Base-by-base conservation (phyloP, 2,888 invertebrate genomes). In the Myathropa florea region DNA sequence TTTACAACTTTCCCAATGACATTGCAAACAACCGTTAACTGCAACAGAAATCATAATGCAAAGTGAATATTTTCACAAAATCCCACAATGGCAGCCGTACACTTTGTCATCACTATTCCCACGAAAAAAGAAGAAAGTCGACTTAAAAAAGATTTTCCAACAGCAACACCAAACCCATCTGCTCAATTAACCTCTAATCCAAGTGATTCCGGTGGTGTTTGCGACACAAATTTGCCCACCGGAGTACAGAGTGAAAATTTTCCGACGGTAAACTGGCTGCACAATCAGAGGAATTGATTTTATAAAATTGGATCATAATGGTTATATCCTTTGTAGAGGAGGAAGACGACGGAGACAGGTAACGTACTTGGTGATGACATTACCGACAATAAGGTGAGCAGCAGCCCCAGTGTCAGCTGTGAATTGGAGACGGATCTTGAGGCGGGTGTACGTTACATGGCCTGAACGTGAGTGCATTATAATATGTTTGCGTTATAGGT, bases 71-170 rank as follows among this genome's bases (percentile, higher is more conserved):
- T 39, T 39, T 39, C 2, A 26, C 7, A 46, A n/a, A n/a, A 21
- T 18, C 18, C 46, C 36, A 76, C 21, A 70, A 94, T 94, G 94
- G 92, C 94, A 10, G 94, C 94, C 36, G 94, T 94, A n/a, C 90
- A 95, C 55, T 94, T 95, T 88, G 93, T 95, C 36, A 93, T 95
- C 14, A 94, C 93, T 87, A 93, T 95, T 23, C 95, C 95, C 4
- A 93, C 93, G 26, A 93, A 93, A 36, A 75, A 12, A 77, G 93
- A 94, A 88, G 95, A 95, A 90, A 90, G 91, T 57, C 90, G 89
- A 24, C 72, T 90, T 3, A 90, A 88, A 36, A 81, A 63, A 23
- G 88, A 88, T 64, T 88, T 83, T 46, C 28, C 83, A 14, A 57
- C 67, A 3, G 68, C 18, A 53, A 33, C 26, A 21, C 12, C 46